These are phyloP conservation scores for Encarsia formosa DNA, from an alignment of 2,888 invertebrate genomes.

Conservation along the genomic window DNA sequence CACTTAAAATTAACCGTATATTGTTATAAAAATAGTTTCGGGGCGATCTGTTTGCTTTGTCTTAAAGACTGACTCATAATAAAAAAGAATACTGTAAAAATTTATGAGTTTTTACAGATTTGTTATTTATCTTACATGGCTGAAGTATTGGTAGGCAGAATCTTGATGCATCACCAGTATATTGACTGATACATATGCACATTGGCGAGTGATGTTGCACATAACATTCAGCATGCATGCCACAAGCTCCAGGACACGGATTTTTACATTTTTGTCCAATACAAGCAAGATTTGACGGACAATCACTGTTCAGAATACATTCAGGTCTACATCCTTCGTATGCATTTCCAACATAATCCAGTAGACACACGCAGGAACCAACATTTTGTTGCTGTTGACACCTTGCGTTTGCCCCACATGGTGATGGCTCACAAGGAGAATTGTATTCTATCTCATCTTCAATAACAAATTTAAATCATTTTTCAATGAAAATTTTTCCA, in stretches of 20 bases:
- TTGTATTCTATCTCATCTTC: not conserved
- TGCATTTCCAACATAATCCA: constrained; percentile 69
- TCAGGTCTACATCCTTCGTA: constrained; percentile 76
- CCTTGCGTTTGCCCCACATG: constrained; percentile 72
- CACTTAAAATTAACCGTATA: too few relatives aligned
- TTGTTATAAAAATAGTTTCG: too few relatives aligned
- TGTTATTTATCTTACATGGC: constrained; percentile 59
- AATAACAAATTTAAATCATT: too few relatives aligned
- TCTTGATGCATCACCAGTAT: constrained; percentile 57
- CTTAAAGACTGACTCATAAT: not conserved
- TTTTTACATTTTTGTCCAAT: constrained; percentile 71
- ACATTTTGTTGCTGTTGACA: constrained; percentile 71
- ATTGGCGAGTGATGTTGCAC: constrained; percentile 52
- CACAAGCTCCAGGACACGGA: constrained; percentile 72
- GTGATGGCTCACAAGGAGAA: constrained; percentile 64
- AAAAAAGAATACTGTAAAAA: not conserved
- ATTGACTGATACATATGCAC: constrained; percentile 50
- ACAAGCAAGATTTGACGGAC: constrained; percentile 68
- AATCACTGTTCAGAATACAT: constrained; percentile 75
- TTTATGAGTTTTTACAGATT: not conserved
- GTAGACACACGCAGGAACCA: constrained; percentile 72
- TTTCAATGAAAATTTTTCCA: too few relatives aligned
- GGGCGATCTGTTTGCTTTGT: not conserved
- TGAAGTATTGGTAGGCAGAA: constrained; percentile 54
- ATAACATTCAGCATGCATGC: constrained; percentile 54